Conservation (phyloP, 2,797 vertebrate species). For the Glossophaga mutica region DNA sequence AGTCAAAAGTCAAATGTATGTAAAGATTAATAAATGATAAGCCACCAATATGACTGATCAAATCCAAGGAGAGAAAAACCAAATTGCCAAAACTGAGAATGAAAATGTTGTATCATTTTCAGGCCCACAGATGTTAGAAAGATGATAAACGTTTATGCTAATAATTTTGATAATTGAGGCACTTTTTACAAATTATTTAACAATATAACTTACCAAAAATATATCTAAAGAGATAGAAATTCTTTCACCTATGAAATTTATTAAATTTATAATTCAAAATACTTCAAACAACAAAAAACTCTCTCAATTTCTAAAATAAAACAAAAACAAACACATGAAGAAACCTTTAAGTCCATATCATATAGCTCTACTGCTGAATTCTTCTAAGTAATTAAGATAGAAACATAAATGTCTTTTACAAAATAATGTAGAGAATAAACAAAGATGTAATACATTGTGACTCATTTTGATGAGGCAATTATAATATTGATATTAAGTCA, state of each 20-base stretch:
- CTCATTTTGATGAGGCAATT: neutral
- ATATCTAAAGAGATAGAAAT: neutral
- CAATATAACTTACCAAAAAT: neutral
- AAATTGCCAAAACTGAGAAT: neutral
- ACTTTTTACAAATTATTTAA: neutral
- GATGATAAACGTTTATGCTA: neutral
- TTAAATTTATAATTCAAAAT: neutral
- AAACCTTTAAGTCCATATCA: neutral
- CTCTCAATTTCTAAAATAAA: neutral
- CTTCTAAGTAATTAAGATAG: neutral
- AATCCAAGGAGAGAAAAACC: neutral
- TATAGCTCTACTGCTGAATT: neutral
- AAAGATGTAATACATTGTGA: neutral
- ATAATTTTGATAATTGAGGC: neutral
- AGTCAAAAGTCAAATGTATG: too few species aligned
- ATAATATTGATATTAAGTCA: neutral
- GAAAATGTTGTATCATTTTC: neutral
- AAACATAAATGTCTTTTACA: neutral
- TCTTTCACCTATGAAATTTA: neutral
- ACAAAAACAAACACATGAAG: neutral
- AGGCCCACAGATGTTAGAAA: neutral
- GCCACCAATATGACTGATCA: neutral
- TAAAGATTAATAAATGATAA: neutral
- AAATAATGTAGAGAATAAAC: neutral
- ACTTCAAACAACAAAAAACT: neutral